Evolutionary conservation across 2,797 vertebrate species (phyloP).

Genomic region (Numenius phaeopus): DNA sequence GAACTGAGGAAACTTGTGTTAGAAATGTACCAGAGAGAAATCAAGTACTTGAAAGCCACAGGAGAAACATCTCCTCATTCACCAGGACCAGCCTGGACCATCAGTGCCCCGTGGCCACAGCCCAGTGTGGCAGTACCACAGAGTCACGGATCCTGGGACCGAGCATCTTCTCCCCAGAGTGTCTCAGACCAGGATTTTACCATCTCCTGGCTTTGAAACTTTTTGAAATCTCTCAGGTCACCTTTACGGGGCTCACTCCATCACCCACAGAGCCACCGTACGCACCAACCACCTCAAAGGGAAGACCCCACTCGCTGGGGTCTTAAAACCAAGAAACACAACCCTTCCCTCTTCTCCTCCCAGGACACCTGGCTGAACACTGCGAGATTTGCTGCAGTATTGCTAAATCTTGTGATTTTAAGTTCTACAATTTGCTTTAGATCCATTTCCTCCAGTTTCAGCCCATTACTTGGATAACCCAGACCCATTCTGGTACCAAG

Average conservation of each 20-base stretch:
- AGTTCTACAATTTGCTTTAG: not conserved
- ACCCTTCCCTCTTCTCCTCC: not conserved
- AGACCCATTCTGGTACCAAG: not conserved
- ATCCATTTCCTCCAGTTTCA: not conserved
- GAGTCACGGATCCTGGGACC: not conserved
- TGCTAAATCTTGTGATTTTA: not conserved
- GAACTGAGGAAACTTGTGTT: not conserved
- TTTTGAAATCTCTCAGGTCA: not conserved
- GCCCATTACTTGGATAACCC: not conserved
- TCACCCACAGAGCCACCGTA: not conserved
- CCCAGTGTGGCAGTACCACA: not conserved
- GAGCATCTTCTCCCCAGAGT: not conserved
- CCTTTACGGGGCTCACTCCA: not conserved
- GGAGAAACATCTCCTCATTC: not conserved
- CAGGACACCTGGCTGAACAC: fast-evolving
- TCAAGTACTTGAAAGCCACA: not conserved
- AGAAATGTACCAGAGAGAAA: not conserved
- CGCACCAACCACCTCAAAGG: fast-evolving
- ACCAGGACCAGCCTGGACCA: not conserved
- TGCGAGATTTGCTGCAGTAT: not conserved
- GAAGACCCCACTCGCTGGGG: not conserved
- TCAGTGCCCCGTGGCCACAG: not conserved
- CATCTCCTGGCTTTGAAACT: not conserved
- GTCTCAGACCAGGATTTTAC: not conserved
- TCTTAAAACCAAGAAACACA: not conserved